A percentile compares a stretch with the other conserved stretches of the same genome.
Conservation (phyloP, 2,888 invertebrate species). For the Megamerina dolium region DNA sequence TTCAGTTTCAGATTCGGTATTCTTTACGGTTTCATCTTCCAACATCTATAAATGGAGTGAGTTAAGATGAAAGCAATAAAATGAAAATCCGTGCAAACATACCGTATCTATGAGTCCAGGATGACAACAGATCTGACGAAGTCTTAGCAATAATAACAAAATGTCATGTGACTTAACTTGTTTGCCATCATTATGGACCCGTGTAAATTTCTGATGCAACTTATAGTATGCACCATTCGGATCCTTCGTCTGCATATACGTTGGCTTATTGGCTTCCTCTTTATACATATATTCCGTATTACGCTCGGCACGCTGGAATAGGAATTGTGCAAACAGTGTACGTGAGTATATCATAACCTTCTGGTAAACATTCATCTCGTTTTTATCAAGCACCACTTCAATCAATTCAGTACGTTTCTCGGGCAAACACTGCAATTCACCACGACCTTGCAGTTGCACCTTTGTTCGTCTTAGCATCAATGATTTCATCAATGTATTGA, state of each 20-base stretch:
- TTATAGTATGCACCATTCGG: slow-evolving; percentile 54
- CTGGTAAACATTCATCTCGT: slow-evolving; percentile 74
- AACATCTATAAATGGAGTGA: slow-evolving; percentile 49
- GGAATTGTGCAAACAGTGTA: slow-evolving; percentile 69
- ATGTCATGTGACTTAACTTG: slow-evolving; percentile 64
- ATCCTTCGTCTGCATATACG: slow-evolving; percentile 43
- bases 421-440: slow-evolving; percentile 60
- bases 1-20: slow-evolving; percentile 36
- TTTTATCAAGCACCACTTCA: slow-evolving; percentile 59
- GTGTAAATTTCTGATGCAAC: slow-evolving; percentile 60
- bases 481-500: slow-evolving; percentile 79
- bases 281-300: slow-evolving; percentile 42
- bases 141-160: slow-evolving; percentile 72
- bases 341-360: slow-evolving; percentile 66
- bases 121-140: slow-evolving; percentile 87
- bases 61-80: slow-evolving; percentile 38
- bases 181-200: slow-evolving; percentile 55
- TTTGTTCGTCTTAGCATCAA: slow-evolving; percentile 87
- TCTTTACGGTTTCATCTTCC: slow-evolving; percentile 45
- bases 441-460: slow-evolving; percentile 62
- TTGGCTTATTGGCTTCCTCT: slow-evolving; percentile 28
- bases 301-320: slow-evolving; percentile 69
- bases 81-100: slow-evolving; percentile 27
- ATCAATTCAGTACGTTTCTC: slow-evolving; percentile 54
- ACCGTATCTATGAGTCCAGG: slow-evolving; percentile 71